Base-by-base conservation (phyloP, 2,888 invertebrate genomes). In the Sphecodes monilicornis region DNA sequence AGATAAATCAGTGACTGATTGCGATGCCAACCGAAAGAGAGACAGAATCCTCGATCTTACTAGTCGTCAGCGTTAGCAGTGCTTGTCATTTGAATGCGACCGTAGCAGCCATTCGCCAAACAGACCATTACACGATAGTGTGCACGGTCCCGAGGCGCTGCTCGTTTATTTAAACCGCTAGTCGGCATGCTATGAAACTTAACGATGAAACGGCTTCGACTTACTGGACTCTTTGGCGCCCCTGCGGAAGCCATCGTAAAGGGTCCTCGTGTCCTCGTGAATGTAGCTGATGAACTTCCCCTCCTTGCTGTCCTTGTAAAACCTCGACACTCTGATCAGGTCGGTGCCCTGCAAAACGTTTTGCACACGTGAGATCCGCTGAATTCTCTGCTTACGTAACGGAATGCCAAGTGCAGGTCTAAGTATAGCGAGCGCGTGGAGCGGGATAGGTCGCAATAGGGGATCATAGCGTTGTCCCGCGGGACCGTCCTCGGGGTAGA, bases 141-240 rank as follows among this genome's bases (percentile, higher is more conserved):
- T 22, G 22, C 22, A 50, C 73, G 68, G 60, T 18, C 70, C 68
- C 46, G 68, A 66, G 66, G 60, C 36, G 39, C 46, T 46, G 43
- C 46, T 41, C 78, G 54, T 78, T 79, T 82, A 79, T 85, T 82
- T 82, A 81, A 84, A 81, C 54, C 75, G 69, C 74, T 29, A 69
- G 5, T 29, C 50, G 57, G 26, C 36, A 36, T n/a, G 36, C 36
- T 64, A 66, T 36, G 22, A 22, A 10, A 50, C 32, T 22, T 11
- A n/a, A n/a, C 57, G 26, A 26, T 1, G 26, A 57, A 57, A 16
- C 16, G 26, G 13, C 29, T 57, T 16, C 5, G 29, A 96, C 97
- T 97, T 95, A 97, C 98, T 98, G 93, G 98, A 98, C 95, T 98
- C 97, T 95, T 97, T 98, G 91, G 98, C 98, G 87, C 99, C 99